Conservation (phyloP, 2,797 vertebrate genomes). For the Esox masquinongy region DNA sequence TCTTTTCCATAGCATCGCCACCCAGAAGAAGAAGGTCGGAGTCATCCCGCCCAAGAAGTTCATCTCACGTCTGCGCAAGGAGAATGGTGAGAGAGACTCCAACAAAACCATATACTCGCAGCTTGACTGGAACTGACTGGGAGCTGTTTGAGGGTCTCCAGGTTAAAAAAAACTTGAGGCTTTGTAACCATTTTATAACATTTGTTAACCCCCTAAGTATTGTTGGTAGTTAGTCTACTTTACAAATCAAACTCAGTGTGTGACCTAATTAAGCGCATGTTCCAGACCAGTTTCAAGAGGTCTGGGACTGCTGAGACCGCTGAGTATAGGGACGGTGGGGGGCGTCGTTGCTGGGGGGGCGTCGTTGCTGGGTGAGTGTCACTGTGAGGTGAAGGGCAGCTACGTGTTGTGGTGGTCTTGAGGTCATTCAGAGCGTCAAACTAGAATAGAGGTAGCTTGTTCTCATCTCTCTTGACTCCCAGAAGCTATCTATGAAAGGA, state of each 20-base stretch:
- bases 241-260: neutral
- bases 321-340: conserved; percentile 17
- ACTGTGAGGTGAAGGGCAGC: conserved; percentile 54
- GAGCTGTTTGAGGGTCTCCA: neutral
- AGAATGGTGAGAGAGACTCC: conserved; percentile 85
- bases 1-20: conserved; percentile 97
- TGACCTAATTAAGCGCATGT: neutral
- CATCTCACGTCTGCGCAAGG: conserved; percentile 93
- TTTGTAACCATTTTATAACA: neutral
- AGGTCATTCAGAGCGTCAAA: conserved; percentile 50
- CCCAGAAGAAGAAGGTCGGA: conserved; percentile 98
- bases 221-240: neutral
- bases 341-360: neutral
- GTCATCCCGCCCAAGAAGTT: conserved; percentile 99
- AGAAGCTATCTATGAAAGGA: conserved; percentile 64
- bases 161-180: neutral
- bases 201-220: neutral
- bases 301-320: neutral
- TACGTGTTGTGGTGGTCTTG: conserved; percentile 47
- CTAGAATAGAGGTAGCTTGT: conserved; percentile 67
- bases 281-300: neutral
- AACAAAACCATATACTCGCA: neutral
- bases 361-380: conserved; percentile 25
- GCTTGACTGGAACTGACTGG: neutral
- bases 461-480: conserved; percentile 60